Base-by-base conservation (phyloP, 2,888 invertebrate species). In the Embidobia sp. region DNA sequence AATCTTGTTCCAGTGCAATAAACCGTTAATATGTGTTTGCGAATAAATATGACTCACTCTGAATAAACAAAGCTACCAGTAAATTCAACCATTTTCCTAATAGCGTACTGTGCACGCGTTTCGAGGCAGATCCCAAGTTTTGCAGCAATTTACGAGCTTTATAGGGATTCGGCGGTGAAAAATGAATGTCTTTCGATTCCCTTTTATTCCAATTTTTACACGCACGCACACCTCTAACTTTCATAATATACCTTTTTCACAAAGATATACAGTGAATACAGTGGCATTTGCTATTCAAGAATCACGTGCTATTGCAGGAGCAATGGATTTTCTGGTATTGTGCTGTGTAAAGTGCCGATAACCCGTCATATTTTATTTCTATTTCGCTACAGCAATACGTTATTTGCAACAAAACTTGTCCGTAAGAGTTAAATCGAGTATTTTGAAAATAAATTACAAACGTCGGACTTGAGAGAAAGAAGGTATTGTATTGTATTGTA, bases 141-240 rank as follows among this genome's bases (percentile, higher is more conserved):
- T 3, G 3, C 10, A 3, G 26, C 61, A 55, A 72, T 55, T 37
- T 63, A 72, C 48, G 55, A 53, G 55, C 53, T 61, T n/a, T n/a
- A 59, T 26, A 26, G 22, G 13, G 37, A 63, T 63, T 55, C 22
- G 26, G 46, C 48, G 31, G 55, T 40, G 63, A 72, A 72, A 72
- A 63, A 72, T 72, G 61, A 53, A 59, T 63, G 53, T 63, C 53
- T 44, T 55, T 72, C 40, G 27, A 26, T 72, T 48, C 49, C 51
- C 35, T 13, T 72, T 72, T 63, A 72, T 63, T 63, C 46, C 61
- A 33, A 46, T 19, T 63, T 59, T 72, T 61, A 51, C 51, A 59
- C 18, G 42, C 27, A 5, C 67, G n/a, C 26, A 35, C 15, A n/a
- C 5, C 27, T 13, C 27, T 44, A 61, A 61, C 70, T 37, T 61